Percentiles rank a stretch among this genome's conserved stretches.
phyloP scores from a whole-genome alignment of 2,888 invertebrate species.

The Scrobipalpa atriplicella region DNA sequence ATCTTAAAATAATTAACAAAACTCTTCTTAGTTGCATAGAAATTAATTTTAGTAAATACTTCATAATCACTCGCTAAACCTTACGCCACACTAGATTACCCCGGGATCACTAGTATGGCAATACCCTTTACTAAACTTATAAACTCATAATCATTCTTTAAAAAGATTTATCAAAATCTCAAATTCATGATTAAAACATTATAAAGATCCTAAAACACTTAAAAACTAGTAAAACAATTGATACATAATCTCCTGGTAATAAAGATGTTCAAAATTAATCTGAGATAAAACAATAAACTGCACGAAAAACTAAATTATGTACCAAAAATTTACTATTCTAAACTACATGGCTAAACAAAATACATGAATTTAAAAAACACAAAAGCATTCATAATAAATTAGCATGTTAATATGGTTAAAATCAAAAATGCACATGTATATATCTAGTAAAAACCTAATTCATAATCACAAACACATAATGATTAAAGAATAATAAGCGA shows the following conservation, averaged over 20 bases:
- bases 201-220: conserved; percentile 44
- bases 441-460: conserved; percentile 54
- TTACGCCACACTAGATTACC: conserved; percentile 8
- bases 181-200: conserved; percentile 79
- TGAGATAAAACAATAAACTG: conserved; percentile 25
- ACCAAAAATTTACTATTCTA: conserved; percentile 59
- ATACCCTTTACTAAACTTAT: conserved; percentile 42
- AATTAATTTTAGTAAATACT: conserved; percentile 45
- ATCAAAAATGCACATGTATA: conserved; percentile 72
- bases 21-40: conserved; percentile 22
- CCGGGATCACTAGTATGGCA: conserved; percentile 1
- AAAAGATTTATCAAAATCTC: conserved; percentile 71
- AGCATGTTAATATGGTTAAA: conserved; percentile 80
- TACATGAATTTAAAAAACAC: conserved; percentile 53
- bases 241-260: conserved; percentile 68
- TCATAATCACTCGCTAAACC: conserved; percentile 57
- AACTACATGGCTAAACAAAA: conserved; percentile 34
- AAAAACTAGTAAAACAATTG: conserved; percentile 58
- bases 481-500: conserved; percentile 45
- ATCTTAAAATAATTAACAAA: conserved; percentile 53
- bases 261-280: conserved; percentile 29
- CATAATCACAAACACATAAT: conserved; percentile 65
- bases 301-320: conserved; percentile 63
- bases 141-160: conserved; percentile 72
- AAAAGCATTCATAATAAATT: conserved; percentile 69